These are phyloP conservation scores for Remorina albescens DNA, from an alignment of 2,797 vertebrate species.

Conservation along the genomic window DNA sequence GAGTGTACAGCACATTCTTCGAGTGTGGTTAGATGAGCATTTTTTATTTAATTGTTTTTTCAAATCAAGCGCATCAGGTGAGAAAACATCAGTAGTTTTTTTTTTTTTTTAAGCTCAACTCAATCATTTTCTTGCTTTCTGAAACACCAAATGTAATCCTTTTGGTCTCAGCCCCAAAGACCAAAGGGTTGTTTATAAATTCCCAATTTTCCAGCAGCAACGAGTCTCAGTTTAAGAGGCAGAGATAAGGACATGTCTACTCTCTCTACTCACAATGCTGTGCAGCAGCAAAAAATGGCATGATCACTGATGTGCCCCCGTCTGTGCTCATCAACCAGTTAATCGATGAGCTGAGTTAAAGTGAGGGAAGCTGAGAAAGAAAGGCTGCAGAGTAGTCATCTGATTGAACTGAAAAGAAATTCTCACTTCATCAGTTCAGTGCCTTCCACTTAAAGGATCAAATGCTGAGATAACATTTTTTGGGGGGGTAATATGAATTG, in stretches of 20 bases:
- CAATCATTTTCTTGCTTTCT: slow-evolving; percentile 3
- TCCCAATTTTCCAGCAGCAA: slow-evolving; percentile 1
- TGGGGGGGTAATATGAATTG: not conserved
- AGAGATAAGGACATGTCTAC: slow-evolving; percentile 25
- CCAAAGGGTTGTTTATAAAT: slow-evolving; percentile 1
- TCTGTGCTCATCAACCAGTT: slow-evolving; percentile 20
- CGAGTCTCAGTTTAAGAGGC: slow-evolving; percentile 20
- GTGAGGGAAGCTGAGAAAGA: not conserved
- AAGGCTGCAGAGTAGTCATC: not conserved
- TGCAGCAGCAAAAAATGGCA: slow-evolving; percentile 13
- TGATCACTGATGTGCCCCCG: slow-evolving; percentile 15
- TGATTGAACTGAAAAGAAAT: not conserved
- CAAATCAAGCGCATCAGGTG: not conserved
- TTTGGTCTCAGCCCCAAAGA: slow-evolving; percentile 20
- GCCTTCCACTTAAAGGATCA: not conserved
- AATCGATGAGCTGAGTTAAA: slow-evolving; percentile 33
- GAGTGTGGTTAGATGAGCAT: not conserved
- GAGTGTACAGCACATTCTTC: slow-evolving; percentile 4
- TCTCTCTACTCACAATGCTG: slow-evolving; percentile 8
- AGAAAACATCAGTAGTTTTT: slow-evolving; percentile 1
- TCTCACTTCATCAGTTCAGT: not conserved
- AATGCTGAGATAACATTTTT: not conserved
- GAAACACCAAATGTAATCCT: slow-evolving; percentile 21
- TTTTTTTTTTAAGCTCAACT: not conserved
- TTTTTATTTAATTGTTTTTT: not conserved